Evolutionary conservation across 1,140 invertebrate genomes (phyloP), one percentile per base, ranked within the genome.

Genomic region (Vanessa atalanta): DNA sequence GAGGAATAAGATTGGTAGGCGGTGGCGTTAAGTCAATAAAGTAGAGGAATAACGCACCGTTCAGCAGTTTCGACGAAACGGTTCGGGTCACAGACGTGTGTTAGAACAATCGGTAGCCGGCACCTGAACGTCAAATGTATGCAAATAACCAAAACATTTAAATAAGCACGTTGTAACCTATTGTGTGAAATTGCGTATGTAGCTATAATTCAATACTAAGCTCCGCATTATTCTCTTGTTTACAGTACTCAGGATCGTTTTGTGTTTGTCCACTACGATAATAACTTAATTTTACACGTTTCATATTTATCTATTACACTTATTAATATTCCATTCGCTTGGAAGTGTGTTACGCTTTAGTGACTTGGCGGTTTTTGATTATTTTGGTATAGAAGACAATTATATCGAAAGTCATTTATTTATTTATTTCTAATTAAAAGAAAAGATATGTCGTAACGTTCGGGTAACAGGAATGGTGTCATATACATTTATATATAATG

Each of bases 121-220:
- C 72, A 81, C 77, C 79, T 77, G 75, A 71, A 76, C 75, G 71
- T 73, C 61, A 73, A 79, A 78, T 78, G 65, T 82, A 82, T 79
- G 78, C 78, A 79, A 82, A 82, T 78, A 72, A 65, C 73, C 65
- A 53, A 73, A 77, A 75, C 70, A 75, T 82, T 79, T 78, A 77
- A 78, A 78, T 79, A 79, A 77, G 76, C 70, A 63, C 66, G 61
- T 60, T 63, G 14, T 70, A 65, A 74, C 57, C 69, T 74, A 68
- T 67, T 47, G 60, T 68, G 55, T 55, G 63, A 66, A 67, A 65
- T n/a, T 50, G 64, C 60, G 69, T 51, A 70, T 60, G 47, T 15
- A 9, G 15, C 57, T 64, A 70, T 70, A 70, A 70, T 70, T 70
- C 69, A 70, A 70, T 64, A 51, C 57, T 60, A 72, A 72, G 55